Evolutionary conservation across 2,113 vertebrate genomes (phyloP), one percentile per base, ranked within the genome.

Genomic region (Channa maculata): DNA sequence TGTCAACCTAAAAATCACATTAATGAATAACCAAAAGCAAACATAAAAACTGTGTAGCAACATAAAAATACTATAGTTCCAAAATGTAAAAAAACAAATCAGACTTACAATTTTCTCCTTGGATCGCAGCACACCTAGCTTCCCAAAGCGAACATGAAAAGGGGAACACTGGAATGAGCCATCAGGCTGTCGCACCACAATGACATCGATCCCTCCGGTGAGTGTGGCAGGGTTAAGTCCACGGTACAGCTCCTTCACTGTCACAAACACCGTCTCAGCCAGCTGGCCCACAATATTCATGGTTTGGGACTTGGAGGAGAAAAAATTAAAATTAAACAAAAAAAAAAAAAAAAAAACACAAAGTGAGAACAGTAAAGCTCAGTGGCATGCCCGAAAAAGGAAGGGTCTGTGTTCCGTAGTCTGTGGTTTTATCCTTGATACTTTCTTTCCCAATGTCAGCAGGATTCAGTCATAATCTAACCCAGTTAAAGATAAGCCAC

Each of bases 261-360:
- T 97, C 86, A 96, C 94, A 0, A 97, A 94, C 73, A 99, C 95
- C 0, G 95, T 96, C 91, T 95, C 98, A 0, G 97, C 97, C 64
- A 99, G 84, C 80, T 97, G 96, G 58, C 97, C 97, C 89, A 99
- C 92, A 5, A 97, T 97, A 88, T 98, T 98, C 97, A 99, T 98
- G 87, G 95, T 94, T 86, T 94, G 93, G 68, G 86, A 90, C 95
- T 95, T 24, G 24, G 24, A 24, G 24, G 24, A 24, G 24, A 24
- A 24, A 24, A 24, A 24, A 24, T 24, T 24, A 24, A 24, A 24
- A 24, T 24, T 24, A 24, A 24, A 24, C 24, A 24, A 24, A 24
- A 24, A 24, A 24, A 1, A 24, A 1, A 24, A 59, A 24, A 14
- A 0, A 54, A 36, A 38, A 75, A 65, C 6, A 63, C 37, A 24